Evolutionary conservation across 2,797 vertebrate genomes (phyloP), one percentile per base, ranked within the genome.

Genomic region (Sebastes matsubarae): DNA sequence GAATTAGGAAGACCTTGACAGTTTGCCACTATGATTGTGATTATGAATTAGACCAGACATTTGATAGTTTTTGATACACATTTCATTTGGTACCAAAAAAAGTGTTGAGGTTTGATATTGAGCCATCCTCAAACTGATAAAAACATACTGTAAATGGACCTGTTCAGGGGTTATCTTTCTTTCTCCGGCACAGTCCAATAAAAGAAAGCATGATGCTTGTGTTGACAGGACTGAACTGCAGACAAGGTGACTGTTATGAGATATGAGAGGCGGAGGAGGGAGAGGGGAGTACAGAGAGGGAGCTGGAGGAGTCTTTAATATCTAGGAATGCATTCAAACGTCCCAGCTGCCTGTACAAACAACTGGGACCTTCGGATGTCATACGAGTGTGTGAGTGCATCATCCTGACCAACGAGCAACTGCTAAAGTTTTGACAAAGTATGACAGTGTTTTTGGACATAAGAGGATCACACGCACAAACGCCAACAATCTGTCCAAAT

Each of bases 291-390:
- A 36, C 20, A 57, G 55, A 42, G 66, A 16, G 24, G 72, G 80
- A 85, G 63, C 27, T 32, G 58, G 36, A 70, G 73, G 68, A 25
- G 8, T 82, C 69, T 82, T 78, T 80, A 84, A 88, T 84, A 83
- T 89, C 72, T 16, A 83, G 81, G 90, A 89, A 89, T 87, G 83
- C 81, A 75, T 72, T 82, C 70, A 83, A 58, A 82, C 74, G 34
- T 77, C 63, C 38, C 87, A 79, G 77, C 86, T 80, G 78, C 79
- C 69, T 71, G 34, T 1, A 46, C 59, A 84, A 88, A 87, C 85
- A 89, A 75, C 76, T 69, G 74, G 67, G 68, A 82, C 57, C 34
- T 68, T 76, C 75, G 83, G 63, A 64, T 72, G 57, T 81, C 5
- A 57, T 32, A 73, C 74, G 66, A 54, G 63, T 50, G 75, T 65